Evolutionary conservation across 2,113 vertebrate species (phyloP).

Genomic region (Dendropsophus ebraccatus): DNA sequence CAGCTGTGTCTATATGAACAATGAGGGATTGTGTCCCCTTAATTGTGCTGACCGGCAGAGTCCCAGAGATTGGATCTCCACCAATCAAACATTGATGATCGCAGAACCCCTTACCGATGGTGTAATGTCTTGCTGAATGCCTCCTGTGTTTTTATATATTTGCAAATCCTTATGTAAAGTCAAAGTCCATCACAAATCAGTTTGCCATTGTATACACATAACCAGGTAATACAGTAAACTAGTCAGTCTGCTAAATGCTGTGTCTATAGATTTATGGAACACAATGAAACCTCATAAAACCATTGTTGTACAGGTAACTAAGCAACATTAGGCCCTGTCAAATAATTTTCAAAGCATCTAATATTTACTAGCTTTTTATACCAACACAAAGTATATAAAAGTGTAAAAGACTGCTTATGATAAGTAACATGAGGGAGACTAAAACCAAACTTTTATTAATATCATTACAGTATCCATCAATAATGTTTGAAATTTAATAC

Average conservation of each 20-base stretch:
- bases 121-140: background rate
- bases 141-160: background rate
- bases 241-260: background rate
- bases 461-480: too few species aligned
- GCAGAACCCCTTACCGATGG: too few species aligned
- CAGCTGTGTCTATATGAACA: background rate
- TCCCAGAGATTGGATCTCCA: too few species aligned
- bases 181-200: background rate
- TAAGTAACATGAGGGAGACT: background rate
- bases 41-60: too few species aligned
- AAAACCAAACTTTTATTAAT: too few species aligned
- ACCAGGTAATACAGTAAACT: background rate
- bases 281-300: constrained; percentile 10
- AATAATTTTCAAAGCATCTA: background rate
- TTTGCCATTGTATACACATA: background rate
- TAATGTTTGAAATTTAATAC: too few species aligned
- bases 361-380: constrained; percentile 37
- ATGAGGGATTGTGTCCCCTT: background rate
- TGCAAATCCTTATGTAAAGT: too few species aligned
- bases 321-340: constrained; percentile 21
- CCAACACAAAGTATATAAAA: background rate
- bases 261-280: background rate
- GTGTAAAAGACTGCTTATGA: background rate
- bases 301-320: constrained; percentile 12
- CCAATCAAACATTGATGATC: too few species aligned